Conservation (phyloP, 2,888 invertebrate genomes). For the Drosophila recens region DNA sequence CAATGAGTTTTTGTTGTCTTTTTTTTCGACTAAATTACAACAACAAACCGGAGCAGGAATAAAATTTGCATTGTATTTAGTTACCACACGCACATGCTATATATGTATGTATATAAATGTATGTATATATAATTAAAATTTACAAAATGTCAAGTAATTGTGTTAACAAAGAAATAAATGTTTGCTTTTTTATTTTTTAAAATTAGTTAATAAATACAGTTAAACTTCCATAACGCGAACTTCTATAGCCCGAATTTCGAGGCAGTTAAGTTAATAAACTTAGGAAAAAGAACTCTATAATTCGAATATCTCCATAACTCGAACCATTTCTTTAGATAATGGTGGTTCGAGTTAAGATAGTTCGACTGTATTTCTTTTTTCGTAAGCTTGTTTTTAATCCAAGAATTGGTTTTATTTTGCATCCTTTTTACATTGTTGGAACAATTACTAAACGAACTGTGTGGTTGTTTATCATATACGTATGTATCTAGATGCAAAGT, state of each 20-base stretch:
- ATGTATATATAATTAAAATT: not conserved
- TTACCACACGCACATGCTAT: slow-evolving; percentile 77
- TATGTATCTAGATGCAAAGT: not conserved
- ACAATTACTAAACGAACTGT: not conserved
- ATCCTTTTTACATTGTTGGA: too few relatives aligned
- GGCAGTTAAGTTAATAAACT: too few relatives aligned
- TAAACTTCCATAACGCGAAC: too few relatives aligned
- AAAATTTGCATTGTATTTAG: slow-evolving; percentile 80
- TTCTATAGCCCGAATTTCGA: too few relatives aligned
- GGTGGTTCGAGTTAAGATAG: too few relatives aligned
- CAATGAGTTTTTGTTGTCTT: slow-evolving; percentile 44
- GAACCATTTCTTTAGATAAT: too few relatives aligned
- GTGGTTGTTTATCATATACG: not conserved
- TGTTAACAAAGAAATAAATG: not conserved
- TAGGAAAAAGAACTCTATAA: too few relatives aligned
- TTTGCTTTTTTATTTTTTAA: not conserved
- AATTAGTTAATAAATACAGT: not conserved
- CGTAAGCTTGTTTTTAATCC: too few relatives aligned
- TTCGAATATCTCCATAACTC: too few relatives aligned
- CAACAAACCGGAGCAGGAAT: slow-evolving; percentile 28
- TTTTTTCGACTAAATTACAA: slow-evolving; percentile 62
- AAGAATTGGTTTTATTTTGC: too few relatives aligned
- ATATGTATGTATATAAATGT: not conserved
- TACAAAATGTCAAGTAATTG: not conserved
- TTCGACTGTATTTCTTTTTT: too few relatives aligned